Evolutionary conservation across 2,113 vertebrate species (phyloP), one percentile per base, ranked within the genome.

Genomic region (Neolamprologus devosi): DNA sequence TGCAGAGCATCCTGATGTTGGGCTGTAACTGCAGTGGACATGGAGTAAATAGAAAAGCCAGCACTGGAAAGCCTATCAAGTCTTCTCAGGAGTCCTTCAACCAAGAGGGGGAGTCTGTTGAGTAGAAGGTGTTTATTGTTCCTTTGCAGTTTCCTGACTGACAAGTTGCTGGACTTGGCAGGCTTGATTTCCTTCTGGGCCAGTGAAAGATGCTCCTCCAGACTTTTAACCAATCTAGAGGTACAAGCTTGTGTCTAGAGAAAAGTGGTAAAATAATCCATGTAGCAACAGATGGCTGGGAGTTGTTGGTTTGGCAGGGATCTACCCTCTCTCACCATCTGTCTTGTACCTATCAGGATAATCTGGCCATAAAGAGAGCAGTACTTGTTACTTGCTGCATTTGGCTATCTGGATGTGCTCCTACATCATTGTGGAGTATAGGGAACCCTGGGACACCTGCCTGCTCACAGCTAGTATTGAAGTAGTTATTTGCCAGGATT

Each of bases 161-260:
- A 68, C 63, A 68, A 0, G 63, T 1, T 68, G 63, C 63, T 21
- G 35, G 37, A 42, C 65, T 70, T 70, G 37, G 12, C 37, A 70
- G 65, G 37, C 37, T 70, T 0, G 1, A 9, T 70, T 70, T 26
- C 37, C 37, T 42, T 70, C 5, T 70, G 37, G 13, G 37, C 65
- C n/a, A 0, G 12, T 0, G n/a, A 1, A 1, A 16, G 8, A 42
- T 42, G 37, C 12, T 70, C n/a, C 37, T 42, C n/a, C n/a, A 70
- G 37, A 23, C 65, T 23, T 70, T 70, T 4, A 16, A 70, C 37
- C 37, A 70, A 7, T 16, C 37, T 10, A 42, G 37, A 70, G 0
- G 65, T 70, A 42, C 65, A 70, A 4, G 37, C 35, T 23, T 42
- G 12, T 23, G 37, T 70, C 37, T 70, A 23, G 65, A 70, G 65